Evolutionary conservation across 2,113 vertebrate species (phyloP), one percentile per base, ranked within the genome.

Genomic region (Melanerpes formicivorus): DNA sequence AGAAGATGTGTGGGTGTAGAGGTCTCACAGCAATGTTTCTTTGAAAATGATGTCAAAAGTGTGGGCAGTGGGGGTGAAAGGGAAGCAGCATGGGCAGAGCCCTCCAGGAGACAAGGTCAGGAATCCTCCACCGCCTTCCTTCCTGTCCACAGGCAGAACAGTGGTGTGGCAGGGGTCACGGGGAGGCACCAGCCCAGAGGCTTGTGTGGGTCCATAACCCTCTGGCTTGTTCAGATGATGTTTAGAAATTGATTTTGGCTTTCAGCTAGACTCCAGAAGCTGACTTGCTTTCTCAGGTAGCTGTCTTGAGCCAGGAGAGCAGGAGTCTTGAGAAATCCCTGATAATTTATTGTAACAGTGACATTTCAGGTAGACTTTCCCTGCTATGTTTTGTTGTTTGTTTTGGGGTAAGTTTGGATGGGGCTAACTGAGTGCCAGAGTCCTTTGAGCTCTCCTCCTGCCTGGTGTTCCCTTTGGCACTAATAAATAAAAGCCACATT

Each of bases 171-270:
- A 6, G 11, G 37, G 11, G 40, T 84, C 74, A 59, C 18, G 59
- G 82, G 70, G 42, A 3, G 17, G 34, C 23, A 44, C 32, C 54
- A 93, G 22, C 59, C 59, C 1, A 0, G 10, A 25, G 80, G 46
- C 25, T 71, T 0, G 0, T 0, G 0, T 27, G 63, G n/a, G 11
- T 55, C 67, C 3, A 0, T 23, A 14, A 19, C 14, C 18, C 55
- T 54, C 12, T n/a, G 64, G 19, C 29, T 40, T 62, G 29, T 55
- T 80, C 72, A 71, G 50, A 7, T 1, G 6, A 23, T 37, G 44
- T 63, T 90, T n/a, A 80, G 63, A 40, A 62, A 23, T 87, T 64
- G 22, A 59, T 88, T 46, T 23, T 52, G 54, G 14, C 50, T 77
- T 80, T 70, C 59, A 54, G 0, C 27, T 29, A 0, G 50, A 52